A percentile compares a stretch with the other conserved stretches of the same genome.
These are phyloP conservation scores for Notolepis coatsorum DNA, from an alignment of 2,797 vertebrate species.

Conservation along the genomic window DNA sequence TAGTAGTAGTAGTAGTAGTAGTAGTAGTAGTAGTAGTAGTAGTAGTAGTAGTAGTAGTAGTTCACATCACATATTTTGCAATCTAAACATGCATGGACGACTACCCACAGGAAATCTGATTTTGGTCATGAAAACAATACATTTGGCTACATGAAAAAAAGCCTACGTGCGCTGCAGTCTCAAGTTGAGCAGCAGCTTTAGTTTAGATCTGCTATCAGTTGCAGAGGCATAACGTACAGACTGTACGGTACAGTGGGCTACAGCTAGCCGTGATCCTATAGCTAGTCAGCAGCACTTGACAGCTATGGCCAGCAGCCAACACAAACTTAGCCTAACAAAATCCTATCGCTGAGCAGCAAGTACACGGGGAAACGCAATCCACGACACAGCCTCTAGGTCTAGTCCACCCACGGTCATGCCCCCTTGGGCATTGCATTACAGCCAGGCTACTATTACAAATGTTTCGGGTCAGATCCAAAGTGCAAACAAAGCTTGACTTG, in stretches of 20 bases:
- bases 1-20: too few relatives aligned
- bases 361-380: neutral
- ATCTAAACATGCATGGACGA: neutral
- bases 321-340: neutral
- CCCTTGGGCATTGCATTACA: neutral
- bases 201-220: neutral
- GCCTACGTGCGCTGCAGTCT: neutral
- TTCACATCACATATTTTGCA: neutral
- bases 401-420: neutral
- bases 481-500: neutral
- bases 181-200: neutral
- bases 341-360: neutral
- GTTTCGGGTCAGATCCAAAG: too few relatives aligned
- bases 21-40: too few relatives aligned
- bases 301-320: slow-evolving; percentile 2
- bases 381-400: neutral
- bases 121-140: neutral
- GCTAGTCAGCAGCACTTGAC: slow-evolving; percentile 3
- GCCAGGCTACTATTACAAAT: neutral
- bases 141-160: neutral
- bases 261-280: neutral
- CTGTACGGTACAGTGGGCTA: too few relatives aligned
- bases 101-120: neutral
- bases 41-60: too few relatives aligned
- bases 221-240: slow-evolving; percentile 1